Percentiles rank a stretch among this genome's conserved stretches.
Evolutionary conservation across 2,113 vertebrate species (phyloP).

Genomic region (Thermophis baileyi): DNA sequence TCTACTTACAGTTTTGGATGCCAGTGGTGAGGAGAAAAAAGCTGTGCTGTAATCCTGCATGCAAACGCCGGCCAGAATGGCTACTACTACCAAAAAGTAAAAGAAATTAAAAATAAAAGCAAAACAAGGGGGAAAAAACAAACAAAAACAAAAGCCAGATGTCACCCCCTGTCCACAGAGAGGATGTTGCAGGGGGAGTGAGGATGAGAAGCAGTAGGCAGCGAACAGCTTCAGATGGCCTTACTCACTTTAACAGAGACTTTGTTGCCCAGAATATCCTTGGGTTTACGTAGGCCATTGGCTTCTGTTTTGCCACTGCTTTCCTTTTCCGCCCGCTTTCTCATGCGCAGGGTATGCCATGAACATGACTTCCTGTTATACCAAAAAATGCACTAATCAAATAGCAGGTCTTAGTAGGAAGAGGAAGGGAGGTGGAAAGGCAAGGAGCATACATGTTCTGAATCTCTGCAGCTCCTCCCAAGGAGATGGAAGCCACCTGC

Average conservation of each 20-base stretch:
- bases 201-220: constrained; percentile 68
- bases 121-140: constrained; percentile 19
- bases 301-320: constrained; percentile 84
- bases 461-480: constrained; percentile 48
- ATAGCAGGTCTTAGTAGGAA: constrained; percentile 67
- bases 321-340: constrained; percentile 94
- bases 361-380: constrained; percentile 99
- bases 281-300: constrained; percentile 91
- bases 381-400: constrained; percentile 88
- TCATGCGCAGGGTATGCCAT: constrained; percentile 97
- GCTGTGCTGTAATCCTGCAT: constrained; percentile 68
- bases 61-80: constrained; percentile 71
- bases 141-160: constrained; percentile 17
- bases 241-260: constrained; percentile 98
- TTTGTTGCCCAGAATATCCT: constrained; percentile 89
- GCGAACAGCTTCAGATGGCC: constrained; percentile 67
- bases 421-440: constrained; percentile 53
- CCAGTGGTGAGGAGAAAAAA: constrained; percentile 67
- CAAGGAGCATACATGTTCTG: constrained; percentile 57
- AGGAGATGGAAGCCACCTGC: constrained; percentile 41
- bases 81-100: constrained; percentile 44
- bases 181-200: constrained; percentile 62
- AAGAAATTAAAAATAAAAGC: background rate
- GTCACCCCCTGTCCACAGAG: constrained; percentile 62
- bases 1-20: constrained; percentile 70